Evolutionary conservation across 2,888 invertebrate species (phyloP).

Genomic region (Diarsia dahlii): DNA sequence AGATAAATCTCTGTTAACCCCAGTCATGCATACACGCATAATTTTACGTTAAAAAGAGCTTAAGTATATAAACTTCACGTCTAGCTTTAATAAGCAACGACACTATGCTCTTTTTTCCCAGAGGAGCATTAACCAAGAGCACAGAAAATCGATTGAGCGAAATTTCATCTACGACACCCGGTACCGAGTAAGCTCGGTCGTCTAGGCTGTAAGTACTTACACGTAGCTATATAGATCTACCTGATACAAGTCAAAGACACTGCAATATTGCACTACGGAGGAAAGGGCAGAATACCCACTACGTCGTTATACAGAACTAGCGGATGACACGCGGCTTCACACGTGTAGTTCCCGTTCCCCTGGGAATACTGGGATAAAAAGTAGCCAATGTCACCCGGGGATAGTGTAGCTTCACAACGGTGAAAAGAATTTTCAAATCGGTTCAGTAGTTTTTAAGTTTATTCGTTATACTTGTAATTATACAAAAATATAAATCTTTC

Average conservation of each 20-base stretch:
- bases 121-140: slow-evolving; percentile 4
- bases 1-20: not conserved
- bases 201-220: not conserved
- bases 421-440: too few relatives aligned
- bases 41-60: not conserved
- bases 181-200: slow-evolving; percentile 33
- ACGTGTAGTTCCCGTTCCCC: too few relatives aligned
- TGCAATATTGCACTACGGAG: not conserved
- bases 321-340: too few relatives aligned
- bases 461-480: too few relatives aligned
- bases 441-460: too few relatives aligned
- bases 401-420: too few relatives aligned
- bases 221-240: not conserved
- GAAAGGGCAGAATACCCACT: slow-evolving; percentile 7
- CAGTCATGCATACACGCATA: not conserved
- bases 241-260: slow-evolving; percentile 50
- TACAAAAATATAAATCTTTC: too few relatives aligned
- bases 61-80: not conserved
- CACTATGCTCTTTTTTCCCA: not conserved
- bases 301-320: too few relatives aligned
- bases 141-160: slow-evolving; percentile 52
- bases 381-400: too few relatives aligned
- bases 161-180: slow-evolving; percentile 48
- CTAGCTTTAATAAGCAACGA: slow-evolving; percentile 8
- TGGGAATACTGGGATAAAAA: too few relatives aligned